Evolutionary conservation across 2,888 invertebrate genomes (phyloP), one percentile per base, ranked within the genome.

Genomic region (Neocrepidodera transversa): DNA sequence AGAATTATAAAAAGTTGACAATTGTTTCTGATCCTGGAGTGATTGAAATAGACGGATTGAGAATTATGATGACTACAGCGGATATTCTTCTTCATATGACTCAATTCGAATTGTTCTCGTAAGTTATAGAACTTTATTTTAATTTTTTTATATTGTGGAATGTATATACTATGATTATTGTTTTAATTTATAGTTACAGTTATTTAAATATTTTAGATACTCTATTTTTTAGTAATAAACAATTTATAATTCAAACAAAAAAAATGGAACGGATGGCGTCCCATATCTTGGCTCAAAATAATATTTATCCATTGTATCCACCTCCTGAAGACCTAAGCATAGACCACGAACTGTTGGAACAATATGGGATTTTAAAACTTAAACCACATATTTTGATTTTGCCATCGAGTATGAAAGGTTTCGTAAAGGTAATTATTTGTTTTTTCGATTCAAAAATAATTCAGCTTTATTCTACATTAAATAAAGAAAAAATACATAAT

Each of bases 31-130:
- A 96, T 82, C 97, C 96, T 0, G 87, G 90, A 69, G 83, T 90
- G 13, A 74, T 97, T 2, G 85, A 87, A 72, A 81, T 96, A 49
- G 86, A 89, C 69, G 94, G 93, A 2, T 76, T 95, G 0, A 79
- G 88, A 2, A 80, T 97, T 56, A 93, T 90, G 0, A 80, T 90
- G 18, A 95, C 94, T 2, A 89, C 94, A 18, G 87, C 89, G 0
- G 97, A 97, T 76, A 82, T 91, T 36, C 80, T 96, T 6, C 89
- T 92, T 82, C 92, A 95, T 74, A 80, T 96, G 23, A 86, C 90
- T 42, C 87, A 87, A 71, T 88, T 90, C 73, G 95, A 95, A 79
- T 84, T 93, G 6, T 58, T 60, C 51, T 55, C 60, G 73, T 71
- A 64, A 67, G 85, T 54, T 11, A 23, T 23, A 5, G n/a, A n/a